These are phyloP conservation scores for Notothenia rossii DNA, from an alignment of 2,113 vertebrate species.

Conservation along the genomic window DNA sequence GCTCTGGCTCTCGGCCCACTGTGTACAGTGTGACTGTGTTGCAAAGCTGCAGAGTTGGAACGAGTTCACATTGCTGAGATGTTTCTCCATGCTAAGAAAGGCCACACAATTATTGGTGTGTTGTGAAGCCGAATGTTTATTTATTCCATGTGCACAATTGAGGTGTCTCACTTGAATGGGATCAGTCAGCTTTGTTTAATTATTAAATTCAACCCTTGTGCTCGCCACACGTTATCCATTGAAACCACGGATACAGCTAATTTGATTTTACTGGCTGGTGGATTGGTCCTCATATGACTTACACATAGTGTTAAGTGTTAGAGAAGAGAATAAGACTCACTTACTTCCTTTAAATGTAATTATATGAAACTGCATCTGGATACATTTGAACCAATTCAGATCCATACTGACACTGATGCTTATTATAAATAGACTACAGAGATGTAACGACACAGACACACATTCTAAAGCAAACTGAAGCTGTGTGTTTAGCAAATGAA, in stretches of 20 bases:
- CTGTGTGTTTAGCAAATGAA: constrained; percentile 18
- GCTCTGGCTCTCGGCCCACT: constrained; percentile 54
- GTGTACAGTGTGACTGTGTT: constrained; percentile 65
- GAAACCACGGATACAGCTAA: not conserved
- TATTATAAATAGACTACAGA: not conserved
- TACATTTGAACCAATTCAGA: not conserved
- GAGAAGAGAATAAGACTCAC: not conserved
- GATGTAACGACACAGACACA: not conserved
- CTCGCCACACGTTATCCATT: not conserved
- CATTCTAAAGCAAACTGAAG: not conserved
- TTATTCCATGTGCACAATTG: not conserved
- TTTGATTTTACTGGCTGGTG: not conserved
- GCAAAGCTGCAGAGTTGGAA: constrained; percentile 56
- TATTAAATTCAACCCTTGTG: not conserved
- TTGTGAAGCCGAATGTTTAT: constrained; percentile 2
- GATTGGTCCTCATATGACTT: not conserved
- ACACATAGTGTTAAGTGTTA: not conserved
- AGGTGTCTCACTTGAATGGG: not conserved
- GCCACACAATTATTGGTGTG: constrained; percentile 8
- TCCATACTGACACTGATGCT: not conserved
- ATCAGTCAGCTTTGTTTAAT: constrained; percentile 10
- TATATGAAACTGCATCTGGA: not conserved
- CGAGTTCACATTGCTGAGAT: constrained; percentile 63
- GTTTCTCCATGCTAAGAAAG: constrained; percentile 49
- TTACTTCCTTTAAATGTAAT: not conserved